Conservation (phyloP, 2,888 invertebrate species). For the Ecliptopera silaceata region DNA sequence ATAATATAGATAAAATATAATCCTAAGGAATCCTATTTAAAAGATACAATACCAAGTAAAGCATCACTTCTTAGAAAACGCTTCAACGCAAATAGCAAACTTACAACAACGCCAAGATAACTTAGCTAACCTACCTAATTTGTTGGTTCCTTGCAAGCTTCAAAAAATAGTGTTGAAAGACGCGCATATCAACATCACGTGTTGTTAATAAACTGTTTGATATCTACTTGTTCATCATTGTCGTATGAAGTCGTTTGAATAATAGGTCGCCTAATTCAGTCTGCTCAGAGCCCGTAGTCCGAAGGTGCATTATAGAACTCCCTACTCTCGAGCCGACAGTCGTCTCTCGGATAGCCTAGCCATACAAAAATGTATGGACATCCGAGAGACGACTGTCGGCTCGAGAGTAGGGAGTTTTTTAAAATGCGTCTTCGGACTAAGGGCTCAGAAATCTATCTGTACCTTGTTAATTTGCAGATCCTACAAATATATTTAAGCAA, state of each 20-base stretch:
- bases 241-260: neutral
- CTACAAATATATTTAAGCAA: no score
- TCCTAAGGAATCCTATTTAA: conserved; percentile 1
- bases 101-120: neutral
- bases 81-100: neutral
- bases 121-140: neutral
- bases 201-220: neutral
- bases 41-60: conserved; percentile 5
- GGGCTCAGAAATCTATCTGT: neutral
- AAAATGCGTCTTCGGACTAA: no score
- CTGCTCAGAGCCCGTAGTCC: no score
- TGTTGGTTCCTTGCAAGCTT: neutral
- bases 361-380: no score
- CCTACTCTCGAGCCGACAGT: no score
- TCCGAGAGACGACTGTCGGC: no score
- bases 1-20: neutral
- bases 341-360: no score
- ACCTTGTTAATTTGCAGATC: no score
- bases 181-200: no score
- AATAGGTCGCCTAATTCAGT: neutral
- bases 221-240: neutral
- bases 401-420: no score
- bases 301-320: no score
- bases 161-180: no score
- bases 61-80: conserved; percentile 8